These are phyloP conservation scores for Rostratula benghalensis DNA, from an alignment of 2,113 vertebrate genomes.

Conservation along the genomic window DNA sequence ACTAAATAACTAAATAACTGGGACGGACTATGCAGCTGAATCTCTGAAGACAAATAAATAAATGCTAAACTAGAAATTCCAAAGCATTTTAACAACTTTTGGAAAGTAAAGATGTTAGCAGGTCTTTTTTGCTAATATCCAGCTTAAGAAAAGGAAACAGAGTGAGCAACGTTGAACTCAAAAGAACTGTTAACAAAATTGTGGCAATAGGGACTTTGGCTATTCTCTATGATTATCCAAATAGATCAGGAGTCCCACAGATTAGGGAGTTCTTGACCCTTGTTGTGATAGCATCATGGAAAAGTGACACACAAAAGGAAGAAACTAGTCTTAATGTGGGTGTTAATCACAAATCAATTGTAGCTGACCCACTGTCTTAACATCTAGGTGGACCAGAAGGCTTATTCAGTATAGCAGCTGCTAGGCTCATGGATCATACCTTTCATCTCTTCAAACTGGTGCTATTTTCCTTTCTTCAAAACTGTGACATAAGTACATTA, in stretches of 20 bases:
- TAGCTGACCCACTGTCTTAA: neutral
- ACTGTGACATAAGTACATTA: neutral
- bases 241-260: neutral
- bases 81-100: slow-evolving; percentile 13
- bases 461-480: neutral
- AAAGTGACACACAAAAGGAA: neutral
- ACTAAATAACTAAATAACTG: neutral
- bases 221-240: neutral
- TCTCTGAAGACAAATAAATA: slow-evolving; percentile 43
- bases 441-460: neutral
- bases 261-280: neutral
- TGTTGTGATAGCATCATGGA: fast-evolving
- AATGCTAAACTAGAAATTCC: neutral
- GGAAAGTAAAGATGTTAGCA: slow-evolving; percentile 7
- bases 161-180: neutral
- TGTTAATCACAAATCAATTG: neutral
- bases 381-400: neutral
- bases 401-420: neutral
- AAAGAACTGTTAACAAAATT: neutral
- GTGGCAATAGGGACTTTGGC: neutral
- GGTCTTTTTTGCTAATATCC: slow-evolving; percentile 6
- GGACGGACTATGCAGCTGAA: neutral
- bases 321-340: neutral
- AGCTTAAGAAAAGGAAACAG: neutral
- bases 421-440: neutral